phyloP scores from a whole-genome alignment of 2,888 invertebrate species.

The Ochropacha duplaris region DNA sequence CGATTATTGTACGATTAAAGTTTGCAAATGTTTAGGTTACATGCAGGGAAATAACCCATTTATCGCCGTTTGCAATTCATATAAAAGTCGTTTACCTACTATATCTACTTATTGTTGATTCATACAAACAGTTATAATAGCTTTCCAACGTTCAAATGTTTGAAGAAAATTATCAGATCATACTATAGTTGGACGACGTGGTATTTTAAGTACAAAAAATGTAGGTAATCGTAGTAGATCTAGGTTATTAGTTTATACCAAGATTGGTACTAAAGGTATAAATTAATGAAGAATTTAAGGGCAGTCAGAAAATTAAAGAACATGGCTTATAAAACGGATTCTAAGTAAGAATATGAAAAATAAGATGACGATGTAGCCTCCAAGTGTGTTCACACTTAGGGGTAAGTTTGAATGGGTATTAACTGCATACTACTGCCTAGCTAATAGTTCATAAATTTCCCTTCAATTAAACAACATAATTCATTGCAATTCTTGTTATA shows the following conservation, averaged over 20 bases:
- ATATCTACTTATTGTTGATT: not conserved
- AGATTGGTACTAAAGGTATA: too few species aligned
- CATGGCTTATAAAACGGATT: too few species aligned
- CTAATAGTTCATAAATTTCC: not conserved
- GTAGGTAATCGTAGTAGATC: too few species aligned
- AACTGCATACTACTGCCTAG: too few species aligned
- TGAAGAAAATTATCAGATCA: not conserved
- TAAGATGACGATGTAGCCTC: too few species aligned
- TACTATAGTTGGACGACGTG: not conserved
- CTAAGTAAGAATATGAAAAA: too few species aligned
- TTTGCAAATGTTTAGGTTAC: not conserved
- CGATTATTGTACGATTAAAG: not conserved
- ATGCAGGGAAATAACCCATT: not conserved
- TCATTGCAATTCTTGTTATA: not conserved
- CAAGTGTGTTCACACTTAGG: not conserved
- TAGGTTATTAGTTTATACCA: too few species aligned
- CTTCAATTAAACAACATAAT: not conserved
- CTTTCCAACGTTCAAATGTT: not conserved
- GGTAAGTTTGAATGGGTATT: too few species aligned
- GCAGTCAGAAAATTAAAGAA: too few species aligned
- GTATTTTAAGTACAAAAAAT: not conserved
- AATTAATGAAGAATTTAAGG: too few species aligned
- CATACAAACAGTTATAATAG: not conserved
- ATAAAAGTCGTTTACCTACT: not conserved
- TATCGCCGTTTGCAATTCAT: not conserved